phyloP scores from a whole-genome alignment of 64 coral and sea anemone species.

The Cladopsammia gracilis region DNA sequence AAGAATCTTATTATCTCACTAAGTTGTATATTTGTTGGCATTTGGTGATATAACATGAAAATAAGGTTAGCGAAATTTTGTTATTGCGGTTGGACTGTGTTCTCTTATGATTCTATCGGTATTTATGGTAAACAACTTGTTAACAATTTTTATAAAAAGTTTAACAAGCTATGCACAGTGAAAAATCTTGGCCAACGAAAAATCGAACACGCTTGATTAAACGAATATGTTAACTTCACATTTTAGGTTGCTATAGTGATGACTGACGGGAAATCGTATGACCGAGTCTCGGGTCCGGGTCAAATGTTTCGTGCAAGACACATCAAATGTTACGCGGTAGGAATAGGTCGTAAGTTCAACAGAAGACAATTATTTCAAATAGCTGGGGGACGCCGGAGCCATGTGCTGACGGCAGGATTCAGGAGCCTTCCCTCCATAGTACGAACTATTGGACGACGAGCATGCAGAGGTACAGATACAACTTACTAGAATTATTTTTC shows the following conservation, averaged over 20 bases:
- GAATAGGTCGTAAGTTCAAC: constrained; percentile 63
- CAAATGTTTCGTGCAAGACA: constrained; percentile 3
- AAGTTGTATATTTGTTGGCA: too few species aligned
- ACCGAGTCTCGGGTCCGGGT: constrained; percentile 9
- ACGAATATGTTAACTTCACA: not conserved
- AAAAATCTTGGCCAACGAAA: too few species aligned
- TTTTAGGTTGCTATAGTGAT: constrained; percentile 55
- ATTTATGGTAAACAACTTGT: not conserved
- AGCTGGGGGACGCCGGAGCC: constrained; percentile 47
- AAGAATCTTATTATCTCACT: too few species aligned
- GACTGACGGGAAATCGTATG: constrained; percentile 66
- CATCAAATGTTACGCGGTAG: constrained; percentile 35
- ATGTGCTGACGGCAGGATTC: constrained; percentile 72
- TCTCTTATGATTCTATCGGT: not conserved
- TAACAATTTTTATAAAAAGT: too few species aligned
- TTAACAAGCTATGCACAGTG: too few species aligned
- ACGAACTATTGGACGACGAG: constrained; percentile 45
- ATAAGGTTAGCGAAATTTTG: too few species aligned
- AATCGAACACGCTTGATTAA: too few species aligned
- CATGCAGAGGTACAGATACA: constrained; percentile 54
- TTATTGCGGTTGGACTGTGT: too few species aligned
- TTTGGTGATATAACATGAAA: too few species aligned
- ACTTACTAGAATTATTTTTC: too few species aligned
- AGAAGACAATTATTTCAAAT: constrained; percentile 48
- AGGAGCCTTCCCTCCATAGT: constrained; percentile 38